Evolutionary conservation across 2,797 vertebrate genomes (phyloP).

Genomic region (Parauchenoglanis punctatus): DNA sequence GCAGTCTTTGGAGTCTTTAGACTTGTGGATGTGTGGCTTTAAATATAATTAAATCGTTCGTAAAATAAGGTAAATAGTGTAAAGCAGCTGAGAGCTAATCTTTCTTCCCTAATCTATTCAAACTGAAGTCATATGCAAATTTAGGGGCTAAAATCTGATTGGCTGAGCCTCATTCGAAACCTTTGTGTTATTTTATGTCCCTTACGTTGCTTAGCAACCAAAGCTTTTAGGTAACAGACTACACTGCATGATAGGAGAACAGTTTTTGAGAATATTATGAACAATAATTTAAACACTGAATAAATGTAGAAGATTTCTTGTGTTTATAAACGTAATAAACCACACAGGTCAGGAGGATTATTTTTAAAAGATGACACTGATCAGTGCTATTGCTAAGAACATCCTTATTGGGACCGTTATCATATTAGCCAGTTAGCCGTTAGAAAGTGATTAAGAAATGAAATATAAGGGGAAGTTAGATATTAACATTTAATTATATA

Average conservation of each 20-base stretch:
- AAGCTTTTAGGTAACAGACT: neutral
- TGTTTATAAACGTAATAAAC: neutral
- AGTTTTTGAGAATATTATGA: neutral
- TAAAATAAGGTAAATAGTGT: neutral
- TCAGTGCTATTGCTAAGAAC: too few species aligned
- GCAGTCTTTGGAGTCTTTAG: neutral
- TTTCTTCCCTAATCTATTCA: neutral
- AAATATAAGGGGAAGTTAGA: too few species aligned
- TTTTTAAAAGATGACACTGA: too few species aligned
- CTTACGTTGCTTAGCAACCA: neutral
- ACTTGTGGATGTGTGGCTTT: neutral
- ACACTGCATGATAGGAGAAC: neutral
- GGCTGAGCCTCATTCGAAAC: neutral
- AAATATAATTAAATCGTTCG: neutral
- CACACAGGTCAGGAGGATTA: neutral
- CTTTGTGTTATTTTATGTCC: neutral
- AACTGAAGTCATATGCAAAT: neutral
- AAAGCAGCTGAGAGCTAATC: neutral
- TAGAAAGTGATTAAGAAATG: too few species aligned
- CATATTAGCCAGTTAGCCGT: too few species aligned
- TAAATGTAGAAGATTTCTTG: neutral
- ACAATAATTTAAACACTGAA: neutral
- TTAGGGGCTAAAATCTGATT: neutral
- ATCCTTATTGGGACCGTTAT: too few species aligned
- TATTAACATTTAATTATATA: too few species aligned